Conservation (phyloP, 2,797 vertebrate species). For the Astyanax mexicanus region DNA sequence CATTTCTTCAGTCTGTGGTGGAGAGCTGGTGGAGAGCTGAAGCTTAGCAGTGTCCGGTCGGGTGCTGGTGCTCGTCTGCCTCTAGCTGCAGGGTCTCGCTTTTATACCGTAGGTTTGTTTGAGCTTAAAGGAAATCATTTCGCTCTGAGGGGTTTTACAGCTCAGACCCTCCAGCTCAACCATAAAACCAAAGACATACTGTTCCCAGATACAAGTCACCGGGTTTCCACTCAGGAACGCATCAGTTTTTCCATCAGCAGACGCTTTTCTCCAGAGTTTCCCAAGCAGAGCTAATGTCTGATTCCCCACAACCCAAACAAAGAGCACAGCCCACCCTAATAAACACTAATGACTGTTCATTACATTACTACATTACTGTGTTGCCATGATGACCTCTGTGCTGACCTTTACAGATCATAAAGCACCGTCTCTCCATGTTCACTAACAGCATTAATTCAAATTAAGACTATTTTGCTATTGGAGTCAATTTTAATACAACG, state of each 20-base stretch:
- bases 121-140: background rate
- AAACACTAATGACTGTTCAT: conserved; percentile 29
- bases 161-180: background rate
- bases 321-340: conserved; percentile 18
- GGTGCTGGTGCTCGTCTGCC: conserved; percentile 21
- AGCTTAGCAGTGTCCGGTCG: background rate
- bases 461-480: no score
- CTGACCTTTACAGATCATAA: conserved; percentile 16
- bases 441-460: background rate
- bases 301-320: conserved; percentile 4
- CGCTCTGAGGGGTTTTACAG: conserved; percentile 13
- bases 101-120: conserved; percentile 40
- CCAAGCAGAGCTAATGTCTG: background rate
- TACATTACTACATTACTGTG: conserved; percentile 39
- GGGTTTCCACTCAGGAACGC: background rate
- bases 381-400: conserved; percentile 7
- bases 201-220: background rate
- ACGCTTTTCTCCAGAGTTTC: background rate
- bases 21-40: background rate
- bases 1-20: conserved; percentile 35
- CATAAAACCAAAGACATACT: conserved; percentile 1
- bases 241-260: conserved; percentile 38
- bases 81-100: background rate
- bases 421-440: background rate
- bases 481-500: no score